These are phyloP conservation scores for Merodon equestris DNA, from an alignment of 2,888 invertebrate species.

Conservation along the genomic window DNA sequence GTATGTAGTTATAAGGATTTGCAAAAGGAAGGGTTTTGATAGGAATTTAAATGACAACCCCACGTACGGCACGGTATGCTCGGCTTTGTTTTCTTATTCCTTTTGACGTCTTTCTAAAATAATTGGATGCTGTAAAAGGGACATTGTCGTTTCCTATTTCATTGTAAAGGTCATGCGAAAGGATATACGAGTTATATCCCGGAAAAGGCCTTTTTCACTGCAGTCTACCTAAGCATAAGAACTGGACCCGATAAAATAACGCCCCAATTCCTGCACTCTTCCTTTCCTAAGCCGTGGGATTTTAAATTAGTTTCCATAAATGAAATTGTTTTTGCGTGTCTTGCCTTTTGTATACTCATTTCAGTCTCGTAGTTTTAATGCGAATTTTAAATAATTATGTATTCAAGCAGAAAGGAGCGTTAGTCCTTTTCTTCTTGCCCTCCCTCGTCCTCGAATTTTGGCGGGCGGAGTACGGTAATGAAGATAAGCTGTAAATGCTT, in stretches of 20 bases:
- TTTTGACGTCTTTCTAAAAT: slow-evolving; percentile 3
- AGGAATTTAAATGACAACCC: slow-evolving; percentile 66
- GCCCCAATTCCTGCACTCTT: too few species aligned
- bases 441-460: not conserved
- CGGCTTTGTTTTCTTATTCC: slow-evolving; percentile 29
- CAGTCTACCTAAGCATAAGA: too few species aligned
- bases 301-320: slow-evolving; percentile 47
- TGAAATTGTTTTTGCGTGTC: slow-evolving; percentile 41
- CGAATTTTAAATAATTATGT: too few species aligned
- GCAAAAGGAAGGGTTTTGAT: slow-evolving; percentile 35
- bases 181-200: slow-evolving; percentile 42
- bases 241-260: too few species aligned
- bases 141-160: slow-evolving; percentile 1
- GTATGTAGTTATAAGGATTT: slow-evolving; percentile 10
- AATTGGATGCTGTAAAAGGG: slow-evolving; percentile 10
- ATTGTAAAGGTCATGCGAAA: slow-evolving; percentile 51
- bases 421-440: too few species aligned
- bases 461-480: slow-evolving; percentile 18
- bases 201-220: too few species aligned
- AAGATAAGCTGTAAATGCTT: slow-evolving; percentile 34
- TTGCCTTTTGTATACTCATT: not conserved
- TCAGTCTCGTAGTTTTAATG: too few species aligned
- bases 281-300: not conserved
- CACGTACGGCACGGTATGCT: slow-evolving; percentile 6
- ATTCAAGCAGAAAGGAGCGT: too few species aligned